These are phyloP conservation scores for Sylvia atricapilla DNA, from an alignment of 2,113 vertebrate genomes.

Conservation along the genomic window DNA sequence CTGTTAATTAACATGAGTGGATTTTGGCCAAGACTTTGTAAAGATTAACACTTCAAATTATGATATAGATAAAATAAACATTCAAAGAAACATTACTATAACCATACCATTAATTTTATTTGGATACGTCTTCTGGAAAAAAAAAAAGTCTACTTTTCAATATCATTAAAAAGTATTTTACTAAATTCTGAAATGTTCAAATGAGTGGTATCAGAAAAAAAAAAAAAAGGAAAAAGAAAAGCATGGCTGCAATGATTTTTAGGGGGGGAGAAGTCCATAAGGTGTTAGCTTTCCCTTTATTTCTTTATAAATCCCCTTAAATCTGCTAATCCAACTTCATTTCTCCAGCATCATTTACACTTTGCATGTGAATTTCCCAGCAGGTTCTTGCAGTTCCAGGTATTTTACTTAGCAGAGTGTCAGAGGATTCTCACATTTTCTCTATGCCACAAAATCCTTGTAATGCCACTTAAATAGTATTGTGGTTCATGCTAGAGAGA, in stretches of 20 bases:
- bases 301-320: conserved; percentile 60
- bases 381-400: neutral
- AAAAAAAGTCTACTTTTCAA: neutral
- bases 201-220: neutral
- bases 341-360: conserved; percentile 53
- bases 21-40: neutral
- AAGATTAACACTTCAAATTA: neutral
- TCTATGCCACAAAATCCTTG: neutral
- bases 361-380: conserved; percentile 54
- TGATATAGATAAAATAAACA: neutral
- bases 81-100: neutral
- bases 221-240: neutral
- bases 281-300: conserved; percentile 35
- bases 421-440: neutral
- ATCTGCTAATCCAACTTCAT: conserved; percentile 45
- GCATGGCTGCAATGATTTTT: neutral
- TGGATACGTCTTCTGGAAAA: neutral
- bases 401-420: neutral
- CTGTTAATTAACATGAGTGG: neutral
- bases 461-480: neutral
- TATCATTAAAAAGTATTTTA: neutral
- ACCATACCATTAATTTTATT: neutral
- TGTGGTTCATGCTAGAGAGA: neutral
- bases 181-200: neutral
- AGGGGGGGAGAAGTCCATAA: neutral